Percentiles rank a stretch among this genome's conserved stretches.
Evolutionary conservation across 2,797 vertebrate species (phyloP).

Genomic region (Chloroceryle amazona): DNA sequence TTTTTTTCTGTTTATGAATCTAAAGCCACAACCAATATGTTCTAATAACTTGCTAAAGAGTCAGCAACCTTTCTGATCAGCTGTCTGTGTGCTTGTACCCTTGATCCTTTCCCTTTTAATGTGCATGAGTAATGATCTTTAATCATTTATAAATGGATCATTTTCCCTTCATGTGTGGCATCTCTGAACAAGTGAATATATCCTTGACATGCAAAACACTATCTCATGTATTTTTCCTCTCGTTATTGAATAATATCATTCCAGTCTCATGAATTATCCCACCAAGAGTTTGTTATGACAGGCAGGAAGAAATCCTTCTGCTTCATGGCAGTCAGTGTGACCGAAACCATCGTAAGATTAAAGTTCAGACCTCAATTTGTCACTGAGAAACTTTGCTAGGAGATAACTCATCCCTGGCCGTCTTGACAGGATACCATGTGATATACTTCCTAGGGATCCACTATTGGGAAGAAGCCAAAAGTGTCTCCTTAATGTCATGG

Average conservation of each 20-base stretch:
- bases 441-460: neutral
- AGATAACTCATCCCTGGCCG: neutral
- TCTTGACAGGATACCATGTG: fast-evolving
- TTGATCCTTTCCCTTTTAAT: neutral
- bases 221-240: neutral
- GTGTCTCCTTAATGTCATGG: neutral
- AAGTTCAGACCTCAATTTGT: neutral
- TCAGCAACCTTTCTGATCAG: neutral
- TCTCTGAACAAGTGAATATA: neutral
- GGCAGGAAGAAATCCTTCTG: neutral
- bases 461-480: neutral
- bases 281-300: neutral
- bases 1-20: neutral
- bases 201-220: neutral
- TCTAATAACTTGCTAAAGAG: neutral
- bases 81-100: neutral
- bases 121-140: neutral
- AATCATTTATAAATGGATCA: neutral
- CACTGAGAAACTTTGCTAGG: neutral
- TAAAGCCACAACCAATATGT: neutral
- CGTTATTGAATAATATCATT: neutral
- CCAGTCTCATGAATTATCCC: neutral
- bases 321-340: neutral
- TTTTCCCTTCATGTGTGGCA: neutral
- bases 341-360: neutral